Evolutionary conservation across 2,888 invertebrate species (phyloP).

Genomic region (Xylophagus ater): DNA sequence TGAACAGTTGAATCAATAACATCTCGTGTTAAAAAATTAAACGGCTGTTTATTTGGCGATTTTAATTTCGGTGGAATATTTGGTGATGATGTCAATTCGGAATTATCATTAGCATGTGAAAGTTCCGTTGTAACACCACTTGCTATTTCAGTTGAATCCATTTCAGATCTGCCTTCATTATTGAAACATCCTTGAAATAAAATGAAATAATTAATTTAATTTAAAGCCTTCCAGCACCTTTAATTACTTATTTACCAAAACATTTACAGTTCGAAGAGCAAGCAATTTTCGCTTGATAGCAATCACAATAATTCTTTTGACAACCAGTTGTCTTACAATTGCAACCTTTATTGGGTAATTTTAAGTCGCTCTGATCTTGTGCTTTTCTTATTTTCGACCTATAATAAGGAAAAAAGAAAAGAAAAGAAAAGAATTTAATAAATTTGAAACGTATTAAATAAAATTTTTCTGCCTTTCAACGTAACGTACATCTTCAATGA

Average conservation of each 20-base stretch:
- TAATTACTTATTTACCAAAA: conserved; percentile 36
- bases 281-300: too few species aligned
- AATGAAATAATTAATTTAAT: too few species aligned
- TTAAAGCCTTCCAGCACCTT: too few species aligned
- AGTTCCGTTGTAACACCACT: conserved; percentile 16
- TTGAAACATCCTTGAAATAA: conserved; percentile 74
- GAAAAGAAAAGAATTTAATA: too few species aligned
- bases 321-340: conserved; percentile 98
- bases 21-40: conserved; percentile 85
- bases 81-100: too few species aligned
- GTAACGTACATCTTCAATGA: too few species aligned
- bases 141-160: conserved; percentile 25
- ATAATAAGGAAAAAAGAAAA: conserved; percentile 17
- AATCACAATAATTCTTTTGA: conserved; percentile 98
- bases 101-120: conserved; percentile 20
- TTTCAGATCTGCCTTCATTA: conserved; percentile 64
- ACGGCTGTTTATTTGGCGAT: too few species aligned
- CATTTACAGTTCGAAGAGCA: too few species aligned
- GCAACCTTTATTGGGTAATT: conserved; percentile 95
- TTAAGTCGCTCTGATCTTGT: conserved; percentile 60
- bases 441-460: too few species aligned
- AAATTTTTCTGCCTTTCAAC: too few species aligned
- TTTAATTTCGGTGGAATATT: too few species aligned
- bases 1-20: conserved; percentile 96
- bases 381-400: conserved; percentile 93